Conservation (phyloP, 2,888 invertebrate genomes). For the Bombyx huttoni region DNA sequence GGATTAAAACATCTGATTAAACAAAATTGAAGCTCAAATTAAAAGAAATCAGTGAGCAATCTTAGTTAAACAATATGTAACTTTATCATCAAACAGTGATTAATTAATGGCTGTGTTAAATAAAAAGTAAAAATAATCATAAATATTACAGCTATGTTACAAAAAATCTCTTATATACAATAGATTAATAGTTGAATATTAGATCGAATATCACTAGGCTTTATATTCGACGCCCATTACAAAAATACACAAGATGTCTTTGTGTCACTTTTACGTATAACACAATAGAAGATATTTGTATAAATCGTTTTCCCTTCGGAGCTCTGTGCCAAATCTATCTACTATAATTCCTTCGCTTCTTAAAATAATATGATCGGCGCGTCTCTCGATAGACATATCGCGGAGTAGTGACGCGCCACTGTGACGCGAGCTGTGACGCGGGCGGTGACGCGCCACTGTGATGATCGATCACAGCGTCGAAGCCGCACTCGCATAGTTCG, state of each 20-base stretch:
- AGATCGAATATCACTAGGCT: background rate
- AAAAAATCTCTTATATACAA: background rate
- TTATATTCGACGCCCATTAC: background rate
- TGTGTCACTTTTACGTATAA: background rate
- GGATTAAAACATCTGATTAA: background rate
- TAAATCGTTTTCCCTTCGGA: background rate
- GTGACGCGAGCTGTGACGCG: constrained; percentile 41
- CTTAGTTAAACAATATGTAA: background rate
- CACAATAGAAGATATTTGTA: background rate
- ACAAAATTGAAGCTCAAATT: background rate
- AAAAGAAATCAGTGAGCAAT: background rate
- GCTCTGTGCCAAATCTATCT: constrained; percentile 62
- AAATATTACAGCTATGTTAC: background rate
- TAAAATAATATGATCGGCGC: constrained; percentile 19
- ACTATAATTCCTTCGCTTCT: constrained; percentile 21
- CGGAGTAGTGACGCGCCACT: constrained; percentile 50
- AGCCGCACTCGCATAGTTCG: constrained; percentile 58
- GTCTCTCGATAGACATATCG: constrained; percentile 47
- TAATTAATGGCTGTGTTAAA: background rate
- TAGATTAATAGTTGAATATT: background rate
- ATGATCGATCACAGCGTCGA: constrained; percentile 32
- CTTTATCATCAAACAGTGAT: background rate
- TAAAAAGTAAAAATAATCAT: background rate
- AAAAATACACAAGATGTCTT: background rate
- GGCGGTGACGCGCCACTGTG: constrained; percentile 4